These are phyloP conservation scores for Buphagus erythrorhynchus DNA, from an alignment of 2,797 vertebrate species.

Conservation along the genomic window DNA sequence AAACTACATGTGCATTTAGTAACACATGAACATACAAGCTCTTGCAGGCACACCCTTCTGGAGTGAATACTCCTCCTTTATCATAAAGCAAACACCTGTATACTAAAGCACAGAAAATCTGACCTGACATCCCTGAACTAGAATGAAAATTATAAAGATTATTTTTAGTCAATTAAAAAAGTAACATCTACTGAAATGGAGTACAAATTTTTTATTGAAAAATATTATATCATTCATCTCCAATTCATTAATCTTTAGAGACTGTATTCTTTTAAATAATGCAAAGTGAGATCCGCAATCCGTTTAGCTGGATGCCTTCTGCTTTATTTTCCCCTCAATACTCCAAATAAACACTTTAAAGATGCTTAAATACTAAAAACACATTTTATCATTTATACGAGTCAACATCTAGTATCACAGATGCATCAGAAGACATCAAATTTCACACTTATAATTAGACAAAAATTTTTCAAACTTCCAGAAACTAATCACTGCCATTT, in stretches of 20 bases:
- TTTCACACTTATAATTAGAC: not conserved
- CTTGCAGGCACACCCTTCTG: not conserved
- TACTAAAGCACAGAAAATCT: not conserved
- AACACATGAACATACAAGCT: fast-evolving
- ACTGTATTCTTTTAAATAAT: not conserved
- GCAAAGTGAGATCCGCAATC: not conserved
- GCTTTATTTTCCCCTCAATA: not conserved
- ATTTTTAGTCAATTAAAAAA: not conserved
- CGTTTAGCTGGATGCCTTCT: not conserved
- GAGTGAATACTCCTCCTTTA: not conserved
- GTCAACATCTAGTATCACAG: not conserved
- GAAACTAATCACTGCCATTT: not conserved
- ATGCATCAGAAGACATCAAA: not conserved
- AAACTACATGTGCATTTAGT: not conserved
- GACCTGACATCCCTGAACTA: not conserved
- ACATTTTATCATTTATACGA: not conserved
- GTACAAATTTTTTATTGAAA: not conserved
- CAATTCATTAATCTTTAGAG: not conserved
- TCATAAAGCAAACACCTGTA: not conserved
- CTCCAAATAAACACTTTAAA: not conserved
- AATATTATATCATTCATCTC: not conserved
- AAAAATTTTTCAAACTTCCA: not conserved
- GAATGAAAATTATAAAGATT: not conserved
- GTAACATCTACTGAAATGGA: not conserved
- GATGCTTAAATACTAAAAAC: not conserved